phyloP scores from a whole-genome alignment of 2,888 invertebrate species.

The Chaetogeoica ovagalla region DNA sequence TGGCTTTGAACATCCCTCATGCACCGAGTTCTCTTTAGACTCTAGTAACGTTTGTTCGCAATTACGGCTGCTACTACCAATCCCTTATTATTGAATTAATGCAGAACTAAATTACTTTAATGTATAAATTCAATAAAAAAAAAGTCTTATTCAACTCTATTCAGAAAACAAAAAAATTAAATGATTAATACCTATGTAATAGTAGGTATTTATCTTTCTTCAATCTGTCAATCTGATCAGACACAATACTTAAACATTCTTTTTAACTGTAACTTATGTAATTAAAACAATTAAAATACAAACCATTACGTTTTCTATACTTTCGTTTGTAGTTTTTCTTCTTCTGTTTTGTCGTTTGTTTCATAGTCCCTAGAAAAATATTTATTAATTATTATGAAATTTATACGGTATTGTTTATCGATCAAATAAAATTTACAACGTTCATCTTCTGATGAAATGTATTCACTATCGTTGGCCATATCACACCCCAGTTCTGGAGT shows the following conservation, averaged over 20 bases:
- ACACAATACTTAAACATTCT: background rate
- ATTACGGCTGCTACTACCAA: no score
- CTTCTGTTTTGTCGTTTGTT: background rate
- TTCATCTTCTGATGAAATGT: background rate
- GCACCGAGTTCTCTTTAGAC: no score
- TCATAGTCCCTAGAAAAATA: background rate
- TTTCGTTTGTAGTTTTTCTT: background rate
- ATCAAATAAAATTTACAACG: slow-evolving; percentile 1
- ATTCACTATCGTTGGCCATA: background rate
- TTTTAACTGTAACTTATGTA: background rate
- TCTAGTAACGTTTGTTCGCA: no score
- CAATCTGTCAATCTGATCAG: no score
- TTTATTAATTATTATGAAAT: background rate
- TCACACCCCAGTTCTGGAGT: background rate
- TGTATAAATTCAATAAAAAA: no score
- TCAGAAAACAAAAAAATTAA: no score
- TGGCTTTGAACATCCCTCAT: no score
- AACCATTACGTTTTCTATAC: background rate
- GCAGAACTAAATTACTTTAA: no score
- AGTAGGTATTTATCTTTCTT: no score
- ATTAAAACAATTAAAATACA: background rate
- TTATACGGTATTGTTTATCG: background rate
- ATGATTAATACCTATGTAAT: no score
- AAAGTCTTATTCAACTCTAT: no score
- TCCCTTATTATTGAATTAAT: no score